Percentiles rank a stretch among this genome's conserved stretches.
phyloP scores from a whole-genome alignment of 2,888 invertebrate genomes.

The Heliconius sara region DNA sequence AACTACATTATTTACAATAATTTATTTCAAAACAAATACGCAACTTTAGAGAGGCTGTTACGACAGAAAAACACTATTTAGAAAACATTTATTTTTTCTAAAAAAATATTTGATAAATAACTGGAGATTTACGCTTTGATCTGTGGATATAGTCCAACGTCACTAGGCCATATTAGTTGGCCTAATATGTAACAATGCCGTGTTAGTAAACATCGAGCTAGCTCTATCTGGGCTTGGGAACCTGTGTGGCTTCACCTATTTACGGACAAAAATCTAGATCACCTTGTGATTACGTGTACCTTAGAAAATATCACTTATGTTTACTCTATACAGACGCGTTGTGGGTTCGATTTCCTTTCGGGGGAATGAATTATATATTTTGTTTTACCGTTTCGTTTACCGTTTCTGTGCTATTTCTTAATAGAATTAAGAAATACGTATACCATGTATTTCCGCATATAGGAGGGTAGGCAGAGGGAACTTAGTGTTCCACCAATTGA shows the following conservation, averaged over 20 bases:
- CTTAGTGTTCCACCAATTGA: too few relatives aligned
- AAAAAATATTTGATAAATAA: background rate
- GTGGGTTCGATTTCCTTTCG: background rate
- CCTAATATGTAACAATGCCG: background rate
- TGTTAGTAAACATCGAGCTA: slow-evolving; percentile 19
- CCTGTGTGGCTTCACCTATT: slow-evolving; percentile 27
- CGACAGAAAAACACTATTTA: too few relatives aligned
- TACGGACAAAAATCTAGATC: slow-evolving; percentile 17
- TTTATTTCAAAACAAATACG: background rate
- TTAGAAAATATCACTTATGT: background rate
- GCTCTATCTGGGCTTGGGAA: slow-evolving; percentile 21
- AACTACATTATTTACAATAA: background rate
- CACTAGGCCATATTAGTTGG: background rate
- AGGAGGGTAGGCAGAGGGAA: too few relatives aligned
- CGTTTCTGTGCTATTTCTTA: too few relatives aligned
- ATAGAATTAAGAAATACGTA: too few relatives aligned
- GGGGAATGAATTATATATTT: background rate
- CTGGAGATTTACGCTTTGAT: background rate
- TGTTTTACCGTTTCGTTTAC: background rate
- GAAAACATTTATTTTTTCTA: too few relatives aligned
- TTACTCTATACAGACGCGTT: background rate
- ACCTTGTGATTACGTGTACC: background rate
- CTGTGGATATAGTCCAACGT: background rate
- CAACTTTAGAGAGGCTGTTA: background rate
- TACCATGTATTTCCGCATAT: too few relatives aligned